Base-by-base conservation (phyloP, 2,113 vertebrate species). In the Cyprinodon tularosa region DNA sequence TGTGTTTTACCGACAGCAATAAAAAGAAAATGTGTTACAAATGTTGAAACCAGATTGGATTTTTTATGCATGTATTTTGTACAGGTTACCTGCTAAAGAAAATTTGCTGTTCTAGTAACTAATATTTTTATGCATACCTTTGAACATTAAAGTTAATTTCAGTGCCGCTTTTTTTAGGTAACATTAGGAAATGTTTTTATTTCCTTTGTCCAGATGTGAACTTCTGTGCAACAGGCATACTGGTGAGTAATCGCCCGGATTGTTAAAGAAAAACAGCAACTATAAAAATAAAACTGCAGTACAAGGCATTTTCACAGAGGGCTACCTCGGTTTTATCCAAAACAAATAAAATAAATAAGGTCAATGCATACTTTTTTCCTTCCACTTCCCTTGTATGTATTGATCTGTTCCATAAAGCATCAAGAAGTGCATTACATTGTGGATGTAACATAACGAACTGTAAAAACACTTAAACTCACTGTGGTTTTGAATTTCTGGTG, bases 1-100 rank as follows among this genome's bases (percentile, higher is more conserved):
- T 87, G 84, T 89, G 84, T 90, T 89, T 85, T 82, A 84, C 76
- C 86, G 81, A 69, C 74, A 93, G 84, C 85, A 86, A 82, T 85
- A 84, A 78, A 57, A 93, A 91, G 93, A 92, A 93, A 93, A 88
- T 66, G 42, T 84, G 64, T 62, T 64, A 87, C 45, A 45, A 45
- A 81, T 65, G 17, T 81, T 47, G 64, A 9, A 57, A 57, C 50
- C 50, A 57, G 50, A 57, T 15, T 57, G 17, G n/a, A n/a, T 3
- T 17, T 53, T 4, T 53, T 20, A n/a, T 20, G 17, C 13, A 53
- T 53, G 50, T 7, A 6, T 53, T 7, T 53, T 17, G 50, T 20
- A 17, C 6, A 20, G 15, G 50, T 53, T 53, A 53, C 17, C 15
- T 53, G 17, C 13, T 50, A 50, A 50, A 17, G 50, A 17, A 53